Evolutionary conservation across 2,888 invertebrate species (phyloP).

Genomic region (Phaonia tiefii): DNA sequence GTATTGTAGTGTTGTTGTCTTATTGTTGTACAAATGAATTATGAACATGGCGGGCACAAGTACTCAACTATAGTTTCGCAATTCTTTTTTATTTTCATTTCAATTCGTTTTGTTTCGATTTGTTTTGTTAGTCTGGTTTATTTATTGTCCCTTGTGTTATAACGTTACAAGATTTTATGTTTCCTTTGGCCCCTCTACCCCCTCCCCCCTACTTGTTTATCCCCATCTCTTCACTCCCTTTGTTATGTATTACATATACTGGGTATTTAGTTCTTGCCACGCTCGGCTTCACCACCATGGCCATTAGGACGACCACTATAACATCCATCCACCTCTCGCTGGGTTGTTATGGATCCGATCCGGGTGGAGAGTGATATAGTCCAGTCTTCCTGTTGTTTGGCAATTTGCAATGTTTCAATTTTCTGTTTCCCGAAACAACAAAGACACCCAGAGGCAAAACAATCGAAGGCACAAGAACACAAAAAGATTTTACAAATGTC

Average conservation of each 20-base stretch:
- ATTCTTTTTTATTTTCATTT: not conserved
- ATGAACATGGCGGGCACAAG: not conserved
- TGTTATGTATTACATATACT: not conserved
- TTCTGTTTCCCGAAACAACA: conserved; percentile 14
- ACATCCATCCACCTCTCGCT: not conserved
- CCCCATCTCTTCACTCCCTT: not conserved
- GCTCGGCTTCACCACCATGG: conserved; percentile 1
- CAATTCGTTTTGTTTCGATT: not conserved
- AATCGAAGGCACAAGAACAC: not conserved
- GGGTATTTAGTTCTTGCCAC: not conserved
- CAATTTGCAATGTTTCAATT: conserved; percentile 45
- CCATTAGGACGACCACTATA: not conserved
- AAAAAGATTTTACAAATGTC: not conserved
- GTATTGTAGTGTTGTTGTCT: not conserved
- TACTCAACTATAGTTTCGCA: not conserved
- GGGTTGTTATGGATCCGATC: not conserved
- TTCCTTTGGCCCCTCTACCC: not conserved
- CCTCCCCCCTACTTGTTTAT: not conserved
- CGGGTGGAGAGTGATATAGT: conserved; percentile 11
- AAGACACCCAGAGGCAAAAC: not conserved
- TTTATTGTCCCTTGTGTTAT: not conserved
- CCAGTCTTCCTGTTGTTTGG: conserved; percentile 16
- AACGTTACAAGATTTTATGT: conserved; percentile 4
- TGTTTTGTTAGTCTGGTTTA: not conserved
- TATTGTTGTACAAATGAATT: not conserved